Percentiles rank a stretch among this genome's conserved stretches.
Evolutionary conservation across 2,797 vertebrate species (phyloP).

Genomic region (Echeneis naucrates): DNA sequence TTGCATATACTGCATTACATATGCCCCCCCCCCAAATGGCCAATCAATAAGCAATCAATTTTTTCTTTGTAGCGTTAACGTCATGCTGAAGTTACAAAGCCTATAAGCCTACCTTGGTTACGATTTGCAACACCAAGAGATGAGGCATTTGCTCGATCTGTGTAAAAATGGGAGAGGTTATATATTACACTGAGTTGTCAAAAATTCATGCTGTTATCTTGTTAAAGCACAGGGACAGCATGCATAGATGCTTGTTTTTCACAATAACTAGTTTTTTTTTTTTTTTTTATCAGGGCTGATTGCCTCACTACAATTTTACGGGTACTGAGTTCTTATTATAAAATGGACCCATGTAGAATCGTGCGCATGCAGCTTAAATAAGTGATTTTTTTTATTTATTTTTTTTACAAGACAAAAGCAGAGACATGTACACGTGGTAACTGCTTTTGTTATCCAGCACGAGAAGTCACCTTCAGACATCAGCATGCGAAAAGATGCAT

Average conservation of each 20-base stretch:
- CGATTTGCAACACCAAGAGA: slow-evolving; percentile 98
- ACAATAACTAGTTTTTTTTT: slow-evolving; percentile 11
- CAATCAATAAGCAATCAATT: slow-evolving; percentile 60
- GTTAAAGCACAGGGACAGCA: slow-evolving; percentile 69
- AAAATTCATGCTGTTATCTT: slow-evolving; percentile 59
- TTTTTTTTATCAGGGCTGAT: slow-evolving; percentile 22
- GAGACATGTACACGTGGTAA: slow-evolving; percentile 48
- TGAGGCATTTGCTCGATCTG: slow-evolving; percentile 98
- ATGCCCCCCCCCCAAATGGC: slow-evolving; percentile 14
- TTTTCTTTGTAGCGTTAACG: slow-evolving; percentile 41
- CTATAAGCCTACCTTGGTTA: slow-evolving; percentile 95
- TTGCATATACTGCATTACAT: slow-evolving; percentile 40
- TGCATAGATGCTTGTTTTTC: slow-evolving; percentile 60
- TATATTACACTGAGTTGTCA: slow-evolving; percentile 81
- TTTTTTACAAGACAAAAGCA: slow-evolving; percentile 61
- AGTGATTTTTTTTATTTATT: slow-evolving; percentile 51
- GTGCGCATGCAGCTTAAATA: slow-evolving; percentile 66
- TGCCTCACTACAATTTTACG: slow-evolving; percentile 19
- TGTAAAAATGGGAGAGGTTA: slow-evolving; percentile 90
- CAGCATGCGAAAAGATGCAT: slow-evolving; percentile 68
- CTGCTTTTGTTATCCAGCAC: slow-evolving; percentile 51
- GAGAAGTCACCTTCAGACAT: slow-evolving; percentile 71
- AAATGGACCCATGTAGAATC: slow-evolving; percentile 35
- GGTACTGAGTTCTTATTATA: slow-evolving; percentile 12
- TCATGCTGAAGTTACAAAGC: slow-evolving; percentile 79